Conservation (phyloP, 2,888 invertebrate species). For the Dioctria linearis region DNA sequence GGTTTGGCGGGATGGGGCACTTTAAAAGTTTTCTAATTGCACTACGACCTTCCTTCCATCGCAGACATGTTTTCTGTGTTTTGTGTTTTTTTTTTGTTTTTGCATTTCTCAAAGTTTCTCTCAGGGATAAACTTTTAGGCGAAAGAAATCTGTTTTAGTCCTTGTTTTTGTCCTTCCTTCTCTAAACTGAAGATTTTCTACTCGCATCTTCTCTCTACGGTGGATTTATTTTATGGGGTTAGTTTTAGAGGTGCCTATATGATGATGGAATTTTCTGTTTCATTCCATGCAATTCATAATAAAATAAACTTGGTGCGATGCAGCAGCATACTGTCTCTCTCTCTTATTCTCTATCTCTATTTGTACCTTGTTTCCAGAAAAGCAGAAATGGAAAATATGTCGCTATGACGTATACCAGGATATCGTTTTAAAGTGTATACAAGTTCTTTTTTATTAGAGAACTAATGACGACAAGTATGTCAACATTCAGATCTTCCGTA, state of each 20-base stretch:
- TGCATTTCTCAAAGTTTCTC: neutral
- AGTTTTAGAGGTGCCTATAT: neutral
- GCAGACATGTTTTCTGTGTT: constrained; percentile 1
- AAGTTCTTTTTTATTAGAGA: constrained; percentile 10
- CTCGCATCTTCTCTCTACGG: neutral
- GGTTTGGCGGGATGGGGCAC: neutral
- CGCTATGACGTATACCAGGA: neutral
- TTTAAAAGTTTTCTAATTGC: constrained; percentile 37
- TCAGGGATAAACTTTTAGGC: constrained; percentile 22
- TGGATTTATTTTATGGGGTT: neutral
- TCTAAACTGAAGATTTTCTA: neutral
- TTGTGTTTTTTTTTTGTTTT: neutral
- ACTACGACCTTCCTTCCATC: neutral
- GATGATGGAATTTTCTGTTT: constrained; percentile 7
- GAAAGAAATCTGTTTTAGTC: constrained; percentile 5
- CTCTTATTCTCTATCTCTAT: too few species aligned
- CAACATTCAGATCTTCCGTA: constrained; percentile 8
- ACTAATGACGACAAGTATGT: neutral
- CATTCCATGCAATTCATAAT: neutral
- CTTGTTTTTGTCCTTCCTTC: neutral
- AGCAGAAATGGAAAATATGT: neutral
- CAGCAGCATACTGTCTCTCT: neutral
- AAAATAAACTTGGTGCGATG: neutral
- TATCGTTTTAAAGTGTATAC: constrained; percentile 7
- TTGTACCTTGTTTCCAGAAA: neutral